Percentiles rank a stretch among this genome's conserved stretches.
Evolutionary conservation across 2,888 invertebrate genomes (phyloP).

Genomic region (Mimumesa dahlbomi): DNA sequence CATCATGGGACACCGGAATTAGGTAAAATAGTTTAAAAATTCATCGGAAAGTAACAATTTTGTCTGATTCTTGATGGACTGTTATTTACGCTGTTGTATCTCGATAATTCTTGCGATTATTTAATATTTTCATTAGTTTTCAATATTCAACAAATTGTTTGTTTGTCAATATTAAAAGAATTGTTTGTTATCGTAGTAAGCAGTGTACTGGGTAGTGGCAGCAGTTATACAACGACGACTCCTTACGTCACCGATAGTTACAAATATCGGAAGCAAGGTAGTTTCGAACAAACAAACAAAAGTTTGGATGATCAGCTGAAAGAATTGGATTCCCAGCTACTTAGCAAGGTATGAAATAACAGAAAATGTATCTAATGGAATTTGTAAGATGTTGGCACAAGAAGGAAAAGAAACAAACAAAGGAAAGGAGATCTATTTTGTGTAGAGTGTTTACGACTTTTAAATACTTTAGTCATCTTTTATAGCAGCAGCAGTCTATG

Average conservation of each 20-base stretch:
- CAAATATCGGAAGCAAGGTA: slow-evolving; percentile 82
- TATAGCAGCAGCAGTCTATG: slow-evolving; percentile 68
- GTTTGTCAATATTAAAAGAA: too few relatives aligned
- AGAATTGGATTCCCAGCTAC: slow-evolving; percentile 90
- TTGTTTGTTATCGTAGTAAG: slow-evolving; percentile 81
- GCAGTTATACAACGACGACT: slow-evolving; percentile 83
- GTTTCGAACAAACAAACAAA: slow-evolving; percentile 88
- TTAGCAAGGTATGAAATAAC: slow-evolving; percentile 81
- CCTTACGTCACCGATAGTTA: slow-evolving; percentile 83
- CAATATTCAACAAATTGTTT: too few relatives aligned
- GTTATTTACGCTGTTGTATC: too few relatives aligned
- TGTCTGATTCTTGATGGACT: too few relatives aligned
- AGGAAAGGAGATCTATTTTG: too few relatives aligned
- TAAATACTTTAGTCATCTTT: slow-evolving; percentile 55
- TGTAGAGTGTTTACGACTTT: slow-evolving; percentile 39
- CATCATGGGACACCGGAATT: slow-evolving; percentile 78
- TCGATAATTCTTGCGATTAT: too few relatives aligned
- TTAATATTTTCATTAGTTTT: too few relatives aligned
- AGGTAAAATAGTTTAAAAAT: slow-evolving; percentile 59
- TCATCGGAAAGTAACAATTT: not conserved
- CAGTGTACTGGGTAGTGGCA: slow-evolving; percentile 83
- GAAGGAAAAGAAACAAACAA: too few relatives aligned
- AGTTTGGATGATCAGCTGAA: slow-evolving; percentile 90
- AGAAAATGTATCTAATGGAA: slow-evolving; percentile 29
- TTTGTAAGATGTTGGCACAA: too few relatives aligned